These are phyloP conservation scores for Drepana falcataria DNA, from an alignment of 2,888 invertebrate species.

Conservation along the genomic window DNA sequence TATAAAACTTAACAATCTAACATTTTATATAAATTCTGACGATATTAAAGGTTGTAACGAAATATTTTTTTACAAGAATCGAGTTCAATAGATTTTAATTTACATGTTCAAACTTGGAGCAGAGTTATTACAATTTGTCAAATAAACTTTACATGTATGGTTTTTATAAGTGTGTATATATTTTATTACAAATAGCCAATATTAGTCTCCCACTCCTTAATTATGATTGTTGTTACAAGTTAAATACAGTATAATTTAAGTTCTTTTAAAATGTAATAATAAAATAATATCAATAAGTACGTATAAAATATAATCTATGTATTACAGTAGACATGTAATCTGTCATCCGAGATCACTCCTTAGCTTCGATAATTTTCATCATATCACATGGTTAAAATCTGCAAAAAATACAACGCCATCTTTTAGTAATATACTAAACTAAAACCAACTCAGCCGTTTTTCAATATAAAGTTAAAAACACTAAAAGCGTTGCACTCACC, in stretches of 20 bases:
- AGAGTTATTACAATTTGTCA: no score
- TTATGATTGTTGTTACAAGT: no score
- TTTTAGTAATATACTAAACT: constrained; percentile 6
- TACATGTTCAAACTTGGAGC: no score
- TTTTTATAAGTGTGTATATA: no score
- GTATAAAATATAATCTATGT: constrained; percentile 34
- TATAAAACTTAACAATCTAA: no score
- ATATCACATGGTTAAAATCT: constrained; percentile 48
- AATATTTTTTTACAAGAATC: no score
- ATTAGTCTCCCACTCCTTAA: no score
- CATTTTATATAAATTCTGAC: no score
- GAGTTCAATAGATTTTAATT: no score
- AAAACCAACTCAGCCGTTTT: background rate
- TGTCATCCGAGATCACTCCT: constrained; percentile 70
- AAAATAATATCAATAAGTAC: constrained; percentile 12
- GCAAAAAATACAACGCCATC: constrained; percentile 34
- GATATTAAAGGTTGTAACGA: no score
- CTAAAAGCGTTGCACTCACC: constrained; percentile 19
- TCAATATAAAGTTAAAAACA: constrained; percentile 1
- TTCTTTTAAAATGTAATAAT: background rate
- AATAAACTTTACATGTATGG: no score
- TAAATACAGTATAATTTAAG: background rate
- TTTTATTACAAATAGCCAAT: no score
- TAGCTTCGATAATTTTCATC: constrained; percentile 58
- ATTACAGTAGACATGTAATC: constrained; percentile 29